phyloP scores from a whole-genome alignment of 1,140 invertebrate species.

The Hydropsyche tenuis region DNA sequence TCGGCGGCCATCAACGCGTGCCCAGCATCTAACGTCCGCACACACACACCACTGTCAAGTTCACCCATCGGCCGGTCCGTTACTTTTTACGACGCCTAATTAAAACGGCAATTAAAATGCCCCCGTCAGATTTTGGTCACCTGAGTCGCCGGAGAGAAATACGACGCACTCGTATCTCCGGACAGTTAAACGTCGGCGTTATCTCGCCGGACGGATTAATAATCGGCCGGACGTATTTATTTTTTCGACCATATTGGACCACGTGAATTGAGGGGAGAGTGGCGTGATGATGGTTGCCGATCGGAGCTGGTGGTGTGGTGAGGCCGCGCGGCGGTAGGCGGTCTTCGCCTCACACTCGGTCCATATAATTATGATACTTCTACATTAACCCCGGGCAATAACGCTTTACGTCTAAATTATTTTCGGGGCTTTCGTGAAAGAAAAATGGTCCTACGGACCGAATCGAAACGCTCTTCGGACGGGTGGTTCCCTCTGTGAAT shows the following conservation, averaged over 20 bases:
- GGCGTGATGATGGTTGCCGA: background rate
- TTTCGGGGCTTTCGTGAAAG: slow-evolving; percentile 44
- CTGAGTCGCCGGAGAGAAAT: slow-evolving; percentile 14
- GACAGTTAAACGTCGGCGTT: slow-evolving; percentile 5
- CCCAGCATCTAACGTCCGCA: no score
- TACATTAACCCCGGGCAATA: slow-evolving; percentile 42
- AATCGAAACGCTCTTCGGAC: slow-evolving; percentile 29
- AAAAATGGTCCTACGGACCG: slow-evolving; percentile 39
- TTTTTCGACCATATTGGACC: no score
- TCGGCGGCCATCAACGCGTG: background rate
- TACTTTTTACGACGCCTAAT: slow-evolving; percentile 14
- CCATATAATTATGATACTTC: slow-evolving; percentile 49
- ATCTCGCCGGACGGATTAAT: slow-evolving; percentile 15
- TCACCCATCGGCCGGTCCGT: background rate
- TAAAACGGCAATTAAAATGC: slow-evolving; percentile 23
- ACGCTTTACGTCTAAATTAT: slow-evolving; percentile 49
- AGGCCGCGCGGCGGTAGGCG: slow-evolving; percentile 18
- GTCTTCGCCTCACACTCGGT: slow-evolving; percentile 40
- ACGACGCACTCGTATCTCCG: background rate
- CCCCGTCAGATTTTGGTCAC: slow-evolving; percentile 22
- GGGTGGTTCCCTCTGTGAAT: slow-evolving; percentile 10
- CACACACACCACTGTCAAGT: no score
- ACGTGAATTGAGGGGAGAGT: background rate
- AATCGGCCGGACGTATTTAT: slow-evolving; percentile 5
- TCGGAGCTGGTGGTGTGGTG: slow-evolving; percentile 24